These are phyloP conservation scores for Drosophila simulans DNA, from an alignment of 1,140 invertebrate species.

Conservation along the genomic window DNA sequence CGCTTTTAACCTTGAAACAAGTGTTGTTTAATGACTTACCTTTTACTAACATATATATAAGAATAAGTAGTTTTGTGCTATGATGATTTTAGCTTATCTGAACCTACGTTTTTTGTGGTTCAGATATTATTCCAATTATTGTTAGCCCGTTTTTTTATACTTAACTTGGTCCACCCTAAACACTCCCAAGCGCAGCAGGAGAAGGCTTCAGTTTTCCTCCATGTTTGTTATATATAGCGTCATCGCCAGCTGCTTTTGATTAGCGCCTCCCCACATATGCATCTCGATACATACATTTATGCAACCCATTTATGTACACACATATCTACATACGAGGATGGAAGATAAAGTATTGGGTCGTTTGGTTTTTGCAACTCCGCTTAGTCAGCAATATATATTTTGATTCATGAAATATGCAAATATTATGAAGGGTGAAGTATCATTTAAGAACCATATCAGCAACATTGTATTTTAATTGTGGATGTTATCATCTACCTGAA, in stretches of 20 bases:
- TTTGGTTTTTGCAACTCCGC: too few species aligned
- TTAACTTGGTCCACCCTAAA: slow-evolving; percentile 45
- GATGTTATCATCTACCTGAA: too few species aligned
- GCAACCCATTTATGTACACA: neutral
- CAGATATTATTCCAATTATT: too few species aligned
- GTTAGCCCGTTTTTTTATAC: too few species aligned
- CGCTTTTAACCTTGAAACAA: neutral
- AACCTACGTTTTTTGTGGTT: too few species aligned
- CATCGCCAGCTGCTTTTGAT: slow-evolving; percentile 71
- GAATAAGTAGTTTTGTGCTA: too few species aligned
- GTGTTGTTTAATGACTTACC: neutral
- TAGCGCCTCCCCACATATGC: slow-evolving; percentile 45
- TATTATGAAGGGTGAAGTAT: neutral
- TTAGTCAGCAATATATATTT: too few species aligned
- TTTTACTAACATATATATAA: too few species aligned
- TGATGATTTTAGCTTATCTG: too few species aligned
- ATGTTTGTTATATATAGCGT: slow-evolving; percentile 41
- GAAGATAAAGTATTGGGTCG: slow-evolving; percentile 1
- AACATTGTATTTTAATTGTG: too few species aligned
- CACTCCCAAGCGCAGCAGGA: slow-evolving; percentile 5
- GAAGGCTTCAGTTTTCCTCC: slow-evolving; percentile 13
- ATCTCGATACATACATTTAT: slow-evolving; percentile 7
- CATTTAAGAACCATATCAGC: neutral
- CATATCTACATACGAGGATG: slow-evolving; percentile 7
- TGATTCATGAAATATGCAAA: too few species aligned